phyloP scores from a whole-genome alignment of 2,888 invertebrate species.

The Rhingia campestris region DNA sequence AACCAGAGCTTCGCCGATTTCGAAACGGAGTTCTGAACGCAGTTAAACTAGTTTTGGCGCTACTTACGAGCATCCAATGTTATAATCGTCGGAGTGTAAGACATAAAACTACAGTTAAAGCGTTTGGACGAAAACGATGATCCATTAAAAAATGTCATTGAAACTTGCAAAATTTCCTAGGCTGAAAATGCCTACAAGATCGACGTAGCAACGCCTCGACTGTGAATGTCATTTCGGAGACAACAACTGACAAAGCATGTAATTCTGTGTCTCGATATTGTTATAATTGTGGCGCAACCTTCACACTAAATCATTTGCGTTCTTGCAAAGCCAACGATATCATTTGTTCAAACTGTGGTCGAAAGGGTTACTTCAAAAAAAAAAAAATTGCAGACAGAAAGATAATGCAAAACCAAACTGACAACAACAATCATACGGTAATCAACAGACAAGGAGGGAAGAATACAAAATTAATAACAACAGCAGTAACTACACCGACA shows the following conservation, averaged over 20 bases:
- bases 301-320: constrained; percentile 6
- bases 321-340: constrained; percentile 36
- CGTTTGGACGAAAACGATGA: constrained; percentile 59
- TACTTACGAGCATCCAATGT: constrained; percentile 55
- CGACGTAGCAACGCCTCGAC: background rate
- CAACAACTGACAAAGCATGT: constrained; percentile 1
- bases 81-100: constrained; percentile 54
- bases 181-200: constrained; percentile 42
- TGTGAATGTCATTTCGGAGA: background rate
- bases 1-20: constrained; percentile 62
- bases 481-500: too few relatives aligned
- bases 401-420: too few relatives aligned
- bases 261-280: constrained; percentile 6
- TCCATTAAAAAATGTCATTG: constrained; percentile 48
- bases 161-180: constrained; percentile 48
- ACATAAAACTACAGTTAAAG: constrained; percentile 63
- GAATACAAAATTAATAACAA: too few relatives aligned
- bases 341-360: constrained; percentile 21
- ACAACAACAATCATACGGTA: too few relatives aligned
- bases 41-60: constrained; percentile 39
- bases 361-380: background rate
- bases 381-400: too few relatives aligned
- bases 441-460: too few relatives aligned
- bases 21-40: constrained; percentile 62
- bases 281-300: constrained; percentile 47